Percentiles rank a stretch among this genome's conserved stretches.
phyloP scores from a whole-genome alignment of 2,797 vertebrate species.

The Cynodonichthys magdalenae region DNA sequence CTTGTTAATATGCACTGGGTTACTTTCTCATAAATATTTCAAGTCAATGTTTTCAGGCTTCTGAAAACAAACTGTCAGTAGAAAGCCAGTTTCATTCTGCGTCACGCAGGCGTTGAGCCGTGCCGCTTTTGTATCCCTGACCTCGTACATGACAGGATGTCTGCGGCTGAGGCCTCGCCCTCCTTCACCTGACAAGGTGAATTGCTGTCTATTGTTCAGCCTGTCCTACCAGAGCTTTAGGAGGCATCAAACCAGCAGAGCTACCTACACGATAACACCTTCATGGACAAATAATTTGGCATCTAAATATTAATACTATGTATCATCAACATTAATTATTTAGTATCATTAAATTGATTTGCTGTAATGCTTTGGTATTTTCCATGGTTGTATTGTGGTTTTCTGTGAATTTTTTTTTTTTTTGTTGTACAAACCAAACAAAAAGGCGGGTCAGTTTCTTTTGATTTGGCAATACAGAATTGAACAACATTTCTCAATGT shows the following conservation, averaged over 20 bases:
- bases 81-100: slow-evolving; percentile 63
- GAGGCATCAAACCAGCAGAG: slow-evolving; percentile 54
- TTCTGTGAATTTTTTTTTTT: no score
- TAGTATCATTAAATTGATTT: slow-evolving; percentile 21
- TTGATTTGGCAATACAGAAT: no score
- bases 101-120: slow-evolving; percentile 41
- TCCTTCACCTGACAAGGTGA: slow-evolving; percentile 74
- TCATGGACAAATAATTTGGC: slow-evolving; percentile 31
- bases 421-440: no score
- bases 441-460: no score
- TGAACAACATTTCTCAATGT: no score
- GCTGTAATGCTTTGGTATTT: background rate
- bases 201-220: slow-evolving; percentile 70
- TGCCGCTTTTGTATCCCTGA: slow-evolving; percentile 70
- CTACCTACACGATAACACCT: slow-evolving; percentile 33
- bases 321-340: slow-evolving; percentile 37
- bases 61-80: slow-evolving; percentile 81
- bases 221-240: slow-evolving; percentile 59
- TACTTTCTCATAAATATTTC: slow-evolving; percentile 83
- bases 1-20: slow-evolving; percentile 80
- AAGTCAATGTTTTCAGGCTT: slow-evolving; percentile 75
- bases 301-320: slow-evolving; percentile 38
- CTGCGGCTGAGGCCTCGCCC: slow-evolving; percentile 57
- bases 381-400: background rate
- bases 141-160: slow-evolving; percentile 74